Base-by-base conservation (phyloP, 1,140 invertebrate genomes). In the Drosophila grimshawi region DNA sequence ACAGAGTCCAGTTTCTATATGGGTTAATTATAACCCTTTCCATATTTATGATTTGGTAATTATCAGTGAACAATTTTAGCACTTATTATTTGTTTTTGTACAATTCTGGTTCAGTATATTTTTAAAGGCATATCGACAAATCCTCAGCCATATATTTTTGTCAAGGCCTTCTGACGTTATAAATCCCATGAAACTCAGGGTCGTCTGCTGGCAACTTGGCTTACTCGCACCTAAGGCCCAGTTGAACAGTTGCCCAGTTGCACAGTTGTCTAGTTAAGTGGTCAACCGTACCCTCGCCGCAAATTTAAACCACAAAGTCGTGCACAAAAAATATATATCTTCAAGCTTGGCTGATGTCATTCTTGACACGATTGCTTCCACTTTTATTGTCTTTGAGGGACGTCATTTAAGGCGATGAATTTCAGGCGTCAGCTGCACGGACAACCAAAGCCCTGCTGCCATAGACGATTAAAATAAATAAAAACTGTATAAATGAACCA, bases 351-450 rank as follows among this genome's bases (percentile, higher is more conserved):
- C 80, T 82, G 80, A 82, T 83, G 80, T 82, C 80, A 82, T 76
- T 79, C 46, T 55, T 49, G 5, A 35, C 51, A 2, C 39, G n/a
- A 43, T n/a, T 43, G 51, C 52, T 48, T 49, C 64, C 65, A 60
- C 5, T 55, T 75, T 81, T 83, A 82, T 82, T 79, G 70, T 75
- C 65, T 82, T 66, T 43, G n/a, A 57, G 46, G 77, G 60, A 30
- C 46, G 41, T 41, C 53, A 39, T 49, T 57, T 59, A 43, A 33
- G 55, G 46, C 48, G 11, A 33, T 53, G 37, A 37, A 69, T 62
- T 48, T 48, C 5, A 55, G 35, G 56, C 39, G 59, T 70, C 51
- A 48, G 61, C 52, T 64, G 68, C 67, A 73, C 61, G 70, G 70
- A 61, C 64, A 55, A 46, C n/a, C 46, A 52, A 52, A 59, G 67